Evolutionary conservation across 2,888 invertebrate species (phyloP).

Genomic region (Rhyacophila evoluta): DNA sequence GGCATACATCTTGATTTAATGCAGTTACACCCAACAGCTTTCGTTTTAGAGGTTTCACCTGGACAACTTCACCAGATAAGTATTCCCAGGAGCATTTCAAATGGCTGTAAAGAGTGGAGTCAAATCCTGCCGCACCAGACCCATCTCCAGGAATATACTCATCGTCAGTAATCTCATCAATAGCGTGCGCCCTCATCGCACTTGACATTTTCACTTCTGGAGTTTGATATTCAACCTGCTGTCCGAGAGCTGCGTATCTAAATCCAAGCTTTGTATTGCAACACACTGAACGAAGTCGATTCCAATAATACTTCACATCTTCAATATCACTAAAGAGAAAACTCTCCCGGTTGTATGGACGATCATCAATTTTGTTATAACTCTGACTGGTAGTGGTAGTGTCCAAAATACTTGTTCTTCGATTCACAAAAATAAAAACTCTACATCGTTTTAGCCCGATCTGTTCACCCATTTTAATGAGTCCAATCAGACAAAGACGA

Average conservation of each 20-base stretch:
- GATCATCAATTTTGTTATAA: constrained; percentile 72
- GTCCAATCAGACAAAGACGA: constrained; percentile 75
- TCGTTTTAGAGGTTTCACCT: constrained; percentile 46
- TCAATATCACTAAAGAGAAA: constrained; percentile 70
- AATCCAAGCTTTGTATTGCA: constrained; percentile 72
- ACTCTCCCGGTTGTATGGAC: constrained; percentile 68
- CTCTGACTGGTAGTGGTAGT: constrained; percentile 74
- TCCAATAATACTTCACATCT: constrained; percentile 77
- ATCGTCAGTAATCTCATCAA: constrained; percentile 63
- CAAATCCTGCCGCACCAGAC: constrained; percentile 79
- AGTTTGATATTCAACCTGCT: constrained; percentile 37
- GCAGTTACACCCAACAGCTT: constrained; percentile 19
- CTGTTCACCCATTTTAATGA: constrained; percentile 77
- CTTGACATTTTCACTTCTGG: constrained; percentile 43
- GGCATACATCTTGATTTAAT: background rate
- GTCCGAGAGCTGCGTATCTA: constrained; percentile 59
- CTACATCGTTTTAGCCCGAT: constrained; percentile 76
- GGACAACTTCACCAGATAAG: background rate
- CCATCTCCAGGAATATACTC: constrained; percentile 80
- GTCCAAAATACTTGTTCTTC: constrained; percentile 72
- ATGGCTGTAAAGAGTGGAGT: constrained; percentile 77
- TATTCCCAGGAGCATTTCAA: constrained; percentile 73
- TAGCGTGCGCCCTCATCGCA: constrained; percentile 60
- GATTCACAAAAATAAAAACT: constrained; percentile 79
- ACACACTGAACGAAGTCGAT: constrained; percentile 76